Conservation (phyloP, 2,797 vertebrate species). For the Urophycis tenuis region DNA sequence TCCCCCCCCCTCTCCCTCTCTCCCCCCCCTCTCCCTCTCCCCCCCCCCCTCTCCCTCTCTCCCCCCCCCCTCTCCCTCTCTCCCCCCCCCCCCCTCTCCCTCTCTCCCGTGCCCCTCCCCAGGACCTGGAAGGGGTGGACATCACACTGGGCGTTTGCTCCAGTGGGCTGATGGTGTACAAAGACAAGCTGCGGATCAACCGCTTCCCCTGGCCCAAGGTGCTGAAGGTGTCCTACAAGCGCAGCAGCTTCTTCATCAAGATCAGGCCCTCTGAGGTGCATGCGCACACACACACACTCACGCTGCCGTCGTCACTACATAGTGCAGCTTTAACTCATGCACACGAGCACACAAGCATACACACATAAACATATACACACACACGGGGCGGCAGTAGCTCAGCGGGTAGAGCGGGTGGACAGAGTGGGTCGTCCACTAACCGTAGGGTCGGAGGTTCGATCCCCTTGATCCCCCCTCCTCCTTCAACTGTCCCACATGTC, state of each 20-base stretch:
- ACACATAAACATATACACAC: not conserved
- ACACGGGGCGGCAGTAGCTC: no score
- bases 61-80: not conserved
- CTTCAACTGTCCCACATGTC: no score
- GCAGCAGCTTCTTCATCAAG: slow-evolving; percentile 88
- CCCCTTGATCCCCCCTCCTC: no score
- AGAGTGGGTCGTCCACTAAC: no score
- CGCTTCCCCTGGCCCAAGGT: slow-evolving; percentile 90
- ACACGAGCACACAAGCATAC: not conserved
- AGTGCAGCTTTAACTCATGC: no score
- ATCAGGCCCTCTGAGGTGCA: slow-evolving; percentile 83
- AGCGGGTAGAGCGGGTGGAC: no score
- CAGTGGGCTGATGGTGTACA: slow-evolving; percentile 85
- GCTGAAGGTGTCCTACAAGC: slow-evolving; percentile 87
- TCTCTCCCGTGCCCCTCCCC: not conserved
- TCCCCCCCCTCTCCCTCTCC: not conserved
- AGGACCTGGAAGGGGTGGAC: slow-evolving; percentile 86
- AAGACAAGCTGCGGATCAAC: slow-evolving; percentile 87
- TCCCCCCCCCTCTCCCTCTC: not conserved
- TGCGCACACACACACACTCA: not conserved
- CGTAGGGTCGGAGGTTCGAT: no score
- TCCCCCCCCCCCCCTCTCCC: not conserved
- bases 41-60: not conserved
- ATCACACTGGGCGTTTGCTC: slow-evolving; percentile 86
- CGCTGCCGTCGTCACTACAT: no score